Base-by-base conservation (phyloP, 2,797 vertebrate genomes). In the Sparus aurata region DNA sequence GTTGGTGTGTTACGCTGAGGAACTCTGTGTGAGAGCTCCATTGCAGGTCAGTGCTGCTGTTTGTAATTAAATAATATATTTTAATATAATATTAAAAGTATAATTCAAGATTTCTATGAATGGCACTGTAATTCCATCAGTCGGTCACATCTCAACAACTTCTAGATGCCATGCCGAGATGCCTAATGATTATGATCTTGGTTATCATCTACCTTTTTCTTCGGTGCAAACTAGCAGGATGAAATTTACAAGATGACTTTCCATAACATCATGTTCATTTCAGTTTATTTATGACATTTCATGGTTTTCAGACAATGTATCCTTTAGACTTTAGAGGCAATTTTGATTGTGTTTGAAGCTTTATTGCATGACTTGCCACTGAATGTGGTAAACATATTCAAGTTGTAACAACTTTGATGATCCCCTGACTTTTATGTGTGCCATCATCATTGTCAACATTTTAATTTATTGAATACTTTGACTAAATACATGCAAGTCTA, bases 11-110 rank as follows among this genome's bases (percentile, higher is more conserved):
- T 95, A 95, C 1, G 95, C 95, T 0, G 95, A 95, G 78, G 95
- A 96, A 69, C 94, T 96, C 67, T 93, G 93, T 74, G 87, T 95
- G 41, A 92, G 95, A 87, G 95, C 95, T 1, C 94, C 95, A 2
- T 63, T 96, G 22, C 95, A 96, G 95, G 95, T 96, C 22, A 77
- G 78, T 41, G 61, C 61, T 58, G 59, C 25, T 69, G 1, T 71
- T 66, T 47, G 41, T 49, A 3, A 23, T 46, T 20, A 15, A 41
- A 18, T 23, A 23, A 12, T 50, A 15, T 0, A 18, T 58, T 77
- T 23, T 50, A 38, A 38, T 38, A 38, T 38, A 10, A 38, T 38
- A 38, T 38, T 38, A 20, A 47, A 61, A 20, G n/a, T 58, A 38
- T 22, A n/a, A 30, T 41, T 1, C 16, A 25, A 20, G 4, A 15